A percentile compares a stretch with the other conserved stretches of the same genome.
Evolutionary conservation across 2,888 invertebrate genomes (phyloP).

Genomic region (Epistrophe eligans): DNA sequence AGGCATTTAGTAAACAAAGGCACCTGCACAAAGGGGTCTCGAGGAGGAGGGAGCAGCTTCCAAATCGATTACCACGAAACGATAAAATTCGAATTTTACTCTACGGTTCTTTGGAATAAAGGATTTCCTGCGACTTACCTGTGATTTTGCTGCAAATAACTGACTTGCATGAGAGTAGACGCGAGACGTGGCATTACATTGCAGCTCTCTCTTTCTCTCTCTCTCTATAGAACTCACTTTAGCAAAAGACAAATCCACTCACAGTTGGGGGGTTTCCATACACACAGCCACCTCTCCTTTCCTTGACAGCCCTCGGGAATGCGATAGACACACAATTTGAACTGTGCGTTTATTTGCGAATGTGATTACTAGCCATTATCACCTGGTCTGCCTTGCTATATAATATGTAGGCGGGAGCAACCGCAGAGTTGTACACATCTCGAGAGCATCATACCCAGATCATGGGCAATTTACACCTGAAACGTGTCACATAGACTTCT

Average conservation of each 20-base stretch:
- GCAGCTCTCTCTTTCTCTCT: neutral
- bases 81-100: constrained; percentile 75
- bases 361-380: constrained; percentile 68
- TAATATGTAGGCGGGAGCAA: constrained; percentile 60
- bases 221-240: constrained; percentile 10
- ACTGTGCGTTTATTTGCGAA: constrained; percentile 68
- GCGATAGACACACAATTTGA: constrained; percentile 30
- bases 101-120: constrained; percentile 67
- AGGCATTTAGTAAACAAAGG: constrained; percentile 73
- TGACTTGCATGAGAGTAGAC: too few species aligned
- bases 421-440: constrained; percentile 38
- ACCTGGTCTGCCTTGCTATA: constrained; percentile 37
- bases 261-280: constrained; percentile 54
- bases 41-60: constrained; percentile 32
- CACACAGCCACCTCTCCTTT: neutral
- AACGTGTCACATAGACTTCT: constrained; percentile 52
- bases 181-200: constrained; percentile 66
- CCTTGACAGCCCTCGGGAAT: constrained; percentile 27
- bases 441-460: constrained; percentile 50
- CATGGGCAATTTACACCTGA: constrained; percentile 62
- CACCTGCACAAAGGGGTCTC: constrained; percentile 11
- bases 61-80: constrained; percentile 74
- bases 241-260: constrained; percentile 51
- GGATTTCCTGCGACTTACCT: constrained; percentile 62
- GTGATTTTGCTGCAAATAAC: constrained; percentile 49